Base-by-base conservation (phyloP, 1,140 invertebrate species). In the Drosophila ironensis region DNA sequence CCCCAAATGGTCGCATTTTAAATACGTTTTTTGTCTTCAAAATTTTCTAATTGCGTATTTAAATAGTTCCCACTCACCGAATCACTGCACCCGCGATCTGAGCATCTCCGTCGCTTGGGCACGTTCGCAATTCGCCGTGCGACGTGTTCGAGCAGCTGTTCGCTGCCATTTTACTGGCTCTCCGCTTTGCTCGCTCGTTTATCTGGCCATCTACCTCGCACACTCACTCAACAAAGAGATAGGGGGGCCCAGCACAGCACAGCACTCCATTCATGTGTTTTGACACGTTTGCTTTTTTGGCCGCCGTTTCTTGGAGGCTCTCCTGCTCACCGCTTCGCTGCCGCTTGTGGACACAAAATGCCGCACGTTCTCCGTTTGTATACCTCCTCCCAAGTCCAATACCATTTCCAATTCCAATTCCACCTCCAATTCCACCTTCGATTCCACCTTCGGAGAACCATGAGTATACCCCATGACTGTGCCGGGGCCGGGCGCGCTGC, bases 281-380 rank as follows among this genome's bases (percentile, higher is more conserved):
- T 77, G 73, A 78, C 78, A 84, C 78, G 73, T 77, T 84, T 77
- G 30, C 78, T 35, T 41, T 68, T 72, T 47, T 64, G 47, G 12
- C 28, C 38, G 46, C 37, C 48, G 53, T 76, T 67, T 47, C 67
- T 66, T 57, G 45, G 17, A 35, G 51, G 30, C 37, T 47, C 12
- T 27, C 27, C 41, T 72, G 25, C 50, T 22, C 8, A 20, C 38
- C 41, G 14, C 40, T 45, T 74, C 51, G 42, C 22, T 46, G 24
- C 52, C 40, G 46, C 61, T 54, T 61, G 70, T 16, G n/a, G n/a
- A n/a, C n/a, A n/a, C n/a, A n/a, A n/a, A n/a, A n/a, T n/a, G n/a
- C n/a, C n/a, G n/a, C n/a, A n/a, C n/a, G n/a, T n/a, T n/a, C n/a
- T n/a, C n/a, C n/a, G n/a, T n/a, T n/a, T n/a, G n/a, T n/a, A n/a